Percentiles rank a stretch among this genome's conserved stretches.
Evolutionary conservation across 1,140 invertebrate genomes (phyloP).

Genomic region (Riptortus pedestris): DNA sequence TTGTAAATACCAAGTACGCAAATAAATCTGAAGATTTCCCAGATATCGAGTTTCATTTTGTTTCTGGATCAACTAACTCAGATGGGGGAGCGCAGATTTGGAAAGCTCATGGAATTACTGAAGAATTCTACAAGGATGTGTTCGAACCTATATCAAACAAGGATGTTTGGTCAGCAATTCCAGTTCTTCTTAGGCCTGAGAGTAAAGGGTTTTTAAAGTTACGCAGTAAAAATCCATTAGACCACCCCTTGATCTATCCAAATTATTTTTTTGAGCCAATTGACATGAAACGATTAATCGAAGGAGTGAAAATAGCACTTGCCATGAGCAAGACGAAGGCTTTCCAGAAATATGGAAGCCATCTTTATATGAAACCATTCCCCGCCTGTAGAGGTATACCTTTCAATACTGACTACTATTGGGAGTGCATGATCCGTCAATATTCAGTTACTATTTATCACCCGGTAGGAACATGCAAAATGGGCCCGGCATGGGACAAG

Average conservation of each 20-base stretch:
- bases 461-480: conserved; percentile 82
- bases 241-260: conserved; percentile 85
- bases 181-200: conserved; percentile 60
- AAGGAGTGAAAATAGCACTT: conserved; percentile 69
- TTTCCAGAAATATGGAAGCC: conserved; percentile 55
- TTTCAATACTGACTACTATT: conserved; percentile 59
- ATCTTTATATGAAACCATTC: conserved; percentile 53
- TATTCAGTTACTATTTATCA: conserved; percentile 77
- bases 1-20: conserved; percentile 79
- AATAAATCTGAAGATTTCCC: conserved; percentile 76
- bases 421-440: conserved; percentile 71
- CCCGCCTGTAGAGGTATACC: conserved; percentile 56
- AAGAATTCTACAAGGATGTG: conserved; percentile 59
- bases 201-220: conserved; percentile 70
- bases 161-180: conserved; percentile 76
- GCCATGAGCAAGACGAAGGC: conserved; percentile 60
- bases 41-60: conserved; percentile 85
- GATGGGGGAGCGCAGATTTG: conserved; percentile 73
- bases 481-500: conserved; percentile 76
- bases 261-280: conserved; percentile 75
- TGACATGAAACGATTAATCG: conserved; percentile 68
- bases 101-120: conserved; percentile 66
- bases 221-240: conserved; percentile 70
- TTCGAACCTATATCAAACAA: conserved; percentile 63
- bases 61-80: conserved; percentile 79